A percentile compares a stretch with the other conserved stretches of the same genome.
Evolutionary conservation across 2,113 vertebrate species (phyloP).

Genomic region (Rhea pennata): DNA sequence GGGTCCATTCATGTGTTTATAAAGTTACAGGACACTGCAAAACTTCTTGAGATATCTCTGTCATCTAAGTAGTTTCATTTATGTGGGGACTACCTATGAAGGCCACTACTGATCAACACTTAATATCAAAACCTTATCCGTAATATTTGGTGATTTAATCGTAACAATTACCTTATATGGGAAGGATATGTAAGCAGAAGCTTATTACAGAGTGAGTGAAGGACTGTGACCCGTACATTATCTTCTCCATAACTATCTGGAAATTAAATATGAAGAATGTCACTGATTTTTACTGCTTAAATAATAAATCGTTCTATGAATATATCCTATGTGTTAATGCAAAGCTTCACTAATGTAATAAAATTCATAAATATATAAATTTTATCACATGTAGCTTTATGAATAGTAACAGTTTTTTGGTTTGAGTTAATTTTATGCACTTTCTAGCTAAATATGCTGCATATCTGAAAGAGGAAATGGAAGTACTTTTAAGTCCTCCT

Average conservation of each 20-base stretch:
- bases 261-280: not conserved
- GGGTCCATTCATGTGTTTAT: not conserved
- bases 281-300: not conserved
- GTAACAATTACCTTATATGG: not conserved
- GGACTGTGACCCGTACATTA: not conserved
- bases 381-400: conserved; percentile 14
- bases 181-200: not conserved
- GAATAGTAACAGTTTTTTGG: not conserved
- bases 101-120: not conserved
- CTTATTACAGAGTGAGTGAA: not conserved
- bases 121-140: not conserved
- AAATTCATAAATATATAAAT: not conserved
- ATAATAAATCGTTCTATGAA: not conserved
- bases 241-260: not conserved
- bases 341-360: not conserved
- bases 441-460: conserved; percentile 24
- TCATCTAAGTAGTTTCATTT: not conserved
- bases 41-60: not conserved
- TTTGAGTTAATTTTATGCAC: not conserved
- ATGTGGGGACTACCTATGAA: not conserved
- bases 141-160: not conserved
- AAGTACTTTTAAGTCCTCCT: conserved; percentile 65
- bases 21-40: not conserved
- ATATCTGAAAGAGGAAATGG: conserved; percentile 55
- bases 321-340: not conserved